Conservation (phyloP, 2,888 invertebrate genomes). For the Poecilobothrus nobilitatus region DNA sequence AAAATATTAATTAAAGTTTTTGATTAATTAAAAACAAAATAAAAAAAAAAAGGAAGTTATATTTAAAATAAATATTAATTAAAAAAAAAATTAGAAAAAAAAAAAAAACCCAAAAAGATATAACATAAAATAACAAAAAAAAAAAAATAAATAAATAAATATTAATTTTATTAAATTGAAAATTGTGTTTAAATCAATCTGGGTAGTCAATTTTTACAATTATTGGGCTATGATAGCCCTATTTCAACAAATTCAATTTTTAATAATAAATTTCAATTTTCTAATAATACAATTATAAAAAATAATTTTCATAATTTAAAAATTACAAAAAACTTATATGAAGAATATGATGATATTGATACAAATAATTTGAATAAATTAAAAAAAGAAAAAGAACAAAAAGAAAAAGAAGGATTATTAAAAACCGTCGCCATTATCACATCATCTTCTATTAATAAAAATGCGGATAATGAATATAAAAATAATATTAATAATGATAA, state of each 20-base stretch:
- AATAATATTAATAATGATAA: background rate
- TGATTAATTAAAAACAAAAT: no score
- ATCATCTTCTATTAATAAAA: background rate
- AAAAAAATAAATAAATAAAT: no score
- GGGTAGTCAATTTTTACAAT: conserved; percentile 42
- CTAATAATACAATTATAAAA: background rate
- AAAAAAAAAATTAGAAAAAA: no score
- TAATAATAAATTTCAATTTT: no score
- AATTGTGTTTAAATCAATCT: conserved; percentile 31
- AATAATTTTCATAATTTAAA: background rate
- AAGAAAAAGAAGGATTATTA: background rate
- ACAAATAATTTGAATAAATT: background rate
- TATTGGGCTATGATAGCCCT: conserved; percentile 41
- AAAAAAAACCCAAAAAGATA: no score
- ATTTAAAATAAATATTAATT: no score
- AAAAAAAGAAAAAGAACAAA: background rate
- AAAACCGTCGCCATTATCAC: background rate
- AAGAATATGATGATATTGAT: background rate
- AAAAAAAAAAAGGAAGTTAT: no score
- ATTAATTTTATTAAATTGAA: no score
- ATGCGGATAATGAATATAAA: background rate
- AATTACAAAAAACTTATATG: background rate
- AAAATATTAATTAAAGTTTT: no score
- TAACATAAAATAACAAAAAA: no score
- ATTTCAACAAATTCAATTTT: no score